A percentile compares a stretch with the other conserved stretches of the same genome.
Conservation (phyloP, 2,888 invertebrate genomes). For the Amaurobius ferox region DNA sequence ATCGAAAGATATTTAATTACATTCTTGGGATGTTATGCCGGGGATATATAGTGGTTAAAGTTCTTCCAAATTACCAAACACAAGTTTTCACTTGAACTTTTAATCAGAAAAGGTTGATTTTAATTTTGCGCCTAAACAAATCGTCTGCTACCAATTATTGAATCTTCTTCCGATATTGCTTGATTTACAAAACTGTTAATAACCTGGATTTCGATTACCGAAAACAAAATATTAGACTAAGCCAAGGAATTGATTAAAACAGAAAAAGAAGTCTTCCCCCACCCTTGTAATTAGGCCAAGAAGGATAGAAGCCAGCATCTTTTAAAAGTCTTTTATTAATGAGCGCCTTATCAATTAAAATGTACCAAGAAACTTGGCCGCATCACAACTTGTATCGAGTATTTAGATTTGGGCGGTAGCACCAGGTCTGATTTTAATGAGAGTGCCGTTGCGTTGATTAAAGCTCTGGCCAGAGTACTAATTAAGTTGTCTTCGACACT, state of each 20-base stretch:
- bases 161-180: slow-evolving; percentile 56
- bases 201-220: slow-evolving; percentile 64
- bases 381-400: slow-evolving; percentile 59
- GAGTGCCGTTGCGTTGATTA: slow-evolving; percentile 49
- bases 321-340: slow-evolving; percentile 69
- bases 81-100: slow-evolving; percentile 43
- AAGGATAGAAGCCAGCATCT: slow-evolving; percentile 51
- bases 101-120: slow-evolving; percentile 47
- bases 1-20: slow-evolving; percentile 22
- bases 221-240: slow-evolving; percentile 67
- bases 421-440: slow-evolving; percentile 66
- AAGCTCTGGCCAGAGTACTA: slow-evolving; percentile 62
- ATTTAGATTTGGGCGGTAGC: slow-evolving; percentile 54
- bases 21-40: slow-evolving; percentile 6
- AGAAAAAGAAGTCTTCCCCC: slow-evolving; percentile 39
- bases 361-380: slow-evolving; percentile 47
- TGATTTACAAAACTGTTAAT: slow-evolving; percentile 66
- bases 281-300: slow-evolving; percentile 62
- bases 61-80: slow-evolving; percentile 29
- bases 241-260: slow-evolving; percentile 58
- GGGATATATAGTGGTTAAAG: slow-evolving; percentile 17
- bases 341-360: slow-evolving; percentile 71
- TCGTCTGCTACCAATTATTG: slow-evolving; percentile 48
- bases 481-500: slow-evolving; percentile 70
- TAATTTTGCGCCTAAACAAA: slow-evolving; percentile 51